Base-by-base conservation (phyloP, 2,797 vertebrate species). In the Poecile montanus region DNA sequence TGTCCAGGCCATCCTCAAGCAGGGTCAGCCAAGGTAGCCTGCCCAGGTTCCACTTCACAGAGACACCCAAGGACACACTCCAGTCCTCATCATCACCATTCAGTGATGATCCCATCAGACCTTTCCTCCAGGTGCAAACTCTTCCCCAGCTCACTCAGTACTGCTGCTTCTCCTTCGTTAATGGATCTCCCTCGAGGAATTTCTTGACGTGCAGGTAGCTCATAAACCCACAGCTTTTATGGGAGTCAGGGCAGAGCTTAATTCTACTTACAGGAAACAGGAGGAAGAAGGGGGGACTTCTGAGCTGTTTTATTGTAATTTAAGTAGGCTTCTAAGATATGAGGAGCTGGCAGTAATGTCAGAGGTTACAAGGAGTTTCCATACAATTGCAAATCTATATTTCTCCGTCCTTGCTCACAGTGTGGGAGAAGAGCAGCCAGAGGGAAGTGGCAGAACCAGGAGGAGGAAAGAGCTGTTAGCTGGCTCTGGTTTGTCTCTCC, bases 401-500 rank as follows among this genome's bases (percentile, higher is more conserved):
- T 95, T 88, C 53, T 94, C 65, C 0, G 0, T 75, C 71, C 74
- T 74, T 36, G 6, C 9, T 36, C 79, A 81, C 53, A 36, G 2
- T 2, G 56, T 68, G 65, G 80, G 67, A 92, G 68, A 87, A 87
- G 81, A 76, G 89, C 77, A 91, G 85, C 51, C 70, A 73, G 67
- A 79, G 60, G 62, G 63, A 66, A 95, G 89, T 85, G 83, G 88
- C 53, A 94, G 92, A 82, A 63, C 3, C 60, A 91, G 88, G 83
- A 90, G 91, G 91, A 95, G 79, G 80, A 53, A 76, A 66, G 68
- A 86, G 76, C 79, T 95, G 48, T 68, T 75, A 58, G 26, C 40
- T 1, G 8, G 19, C 73, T 95, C 92, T 97, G 91, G 53, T 94
- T 95, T 93, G 71, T 90, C 80, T 94, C 91, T 90, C 16, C 25